Percentiles rank a stretch among this genome's conserved stretches.
These are phyloP conservation scores for Cephus rjabovi DNA, from an alignment of 2,888 invertebrate genomes.

Conservation along the genomic window DNA sequence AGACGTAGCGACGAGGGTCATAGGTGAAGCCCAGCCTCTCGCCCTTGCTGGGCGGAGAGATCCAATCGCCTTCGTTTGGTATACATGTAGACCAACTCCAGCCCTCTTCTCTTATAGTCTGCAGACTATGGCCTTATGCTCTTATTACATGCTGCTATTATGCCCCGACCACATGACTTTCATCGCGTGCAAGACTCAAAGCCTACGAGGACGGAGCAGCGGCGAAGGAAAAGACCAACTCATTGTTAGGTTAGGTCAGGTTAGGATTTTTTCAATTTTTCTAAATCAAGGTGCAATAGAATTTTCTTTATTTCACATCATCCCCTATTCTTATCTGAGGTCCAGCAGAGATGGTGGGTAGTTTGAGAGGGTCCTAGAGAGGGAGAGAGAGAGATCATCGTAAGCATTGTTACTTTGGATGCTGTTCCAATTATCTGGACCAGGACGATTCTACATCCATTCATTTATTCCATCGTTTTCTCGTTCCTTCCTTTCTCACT, in stretches of 20 bases:
- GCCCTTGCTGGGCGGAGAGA: slow-evolving; percentile 57
- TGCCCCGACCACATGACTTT: background rate
- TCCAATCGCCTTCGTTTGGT: slow-evolving; percentile 55
- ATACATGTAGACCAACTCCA: slow-evolving; percentile 14
- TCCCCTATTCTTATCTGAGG: background rate
- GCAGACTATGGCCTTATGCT: slow-evolving; percentile 33
- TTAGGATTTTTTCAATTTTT: background rate
- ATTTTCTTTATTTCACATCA: background rate
- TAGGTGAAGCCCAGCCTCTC: slow-evolving; percentile 63
- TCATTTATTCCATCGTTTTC: background rate
- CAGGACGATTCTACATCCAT: background rate
- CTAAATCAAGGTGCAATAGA: background rate
- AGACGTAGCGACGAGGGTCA: slow-evolving; percentile 51
- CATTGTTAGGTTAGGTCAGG: background rate
- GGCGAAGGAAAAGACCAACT: background rate
- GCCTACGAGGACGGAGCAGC: background rate
- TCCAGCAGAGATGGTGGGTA: background rate
- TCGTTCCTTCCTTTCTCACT: background rate
- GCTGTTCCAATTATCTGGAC: background rate
- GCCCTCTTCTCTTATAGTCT: slow-evolving; percentile 15
- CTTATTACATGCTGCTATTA: slow-evolving; percentile 50
- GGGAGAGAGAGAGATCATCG: background rate
- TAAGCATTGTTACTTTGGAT: background rate
- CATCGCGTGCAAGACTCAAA: background rate
- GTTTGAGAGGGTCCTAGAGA: background rate